Percentiles rank a stretch among this genome's conserved stretches.
Evolutionary conservation across 1,140 invertebrate species (phyloP).

Genomic region (Chironomus striatipennis): DNA sequence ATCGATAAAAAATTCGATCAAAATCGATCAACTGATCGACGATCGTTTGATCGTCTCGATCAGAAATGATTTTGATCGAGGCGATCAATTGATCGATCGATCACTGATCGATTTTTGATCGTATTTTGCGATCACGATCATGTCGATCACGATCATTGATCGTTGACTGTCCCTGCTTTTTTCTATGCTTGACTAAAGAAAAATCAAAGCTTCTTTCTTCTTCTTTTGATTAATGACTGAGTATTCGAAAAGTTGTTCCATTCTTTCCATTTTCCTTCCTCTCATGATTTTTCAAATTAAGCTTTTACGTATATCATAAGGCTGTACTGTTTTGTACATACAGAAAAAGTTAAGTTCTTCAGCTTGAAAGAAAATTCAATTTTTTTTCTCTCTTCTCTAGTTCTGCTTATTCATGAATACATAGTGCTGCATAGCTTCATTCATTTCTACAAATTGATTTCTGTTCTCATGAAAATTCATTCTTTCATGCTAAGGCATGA

Average conservation of each 20-base stretch:
- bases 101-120: no score
- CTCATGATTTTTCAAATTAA: neutral
- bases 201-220: neutral
- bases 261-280: neutral
- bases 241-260: neutral
- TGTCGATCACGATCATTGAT: no score
- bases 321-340: neutral
- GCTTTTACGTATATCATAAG: neutral
- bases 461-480: no score
- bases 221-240: neutral
- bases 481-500: no score
- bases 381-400: neutral
- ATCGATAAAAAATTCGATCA: no score
- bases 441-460: neutral
- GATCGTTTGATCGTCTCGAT: no score
- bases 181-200: neutral
- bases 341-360: neutral
- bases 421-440: neutral
- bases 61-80: no score
- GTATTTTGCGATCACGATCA: no score
- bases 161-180: neutral
- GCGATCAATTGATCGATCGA: no score
- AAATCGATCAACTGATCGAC: no score
- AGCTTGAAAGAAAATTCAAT: neutral
- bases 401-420: neutral